Conservation (phyloP, 1,140 invertebrate genomes). For the Wasmannia auropunctata region DNA sequence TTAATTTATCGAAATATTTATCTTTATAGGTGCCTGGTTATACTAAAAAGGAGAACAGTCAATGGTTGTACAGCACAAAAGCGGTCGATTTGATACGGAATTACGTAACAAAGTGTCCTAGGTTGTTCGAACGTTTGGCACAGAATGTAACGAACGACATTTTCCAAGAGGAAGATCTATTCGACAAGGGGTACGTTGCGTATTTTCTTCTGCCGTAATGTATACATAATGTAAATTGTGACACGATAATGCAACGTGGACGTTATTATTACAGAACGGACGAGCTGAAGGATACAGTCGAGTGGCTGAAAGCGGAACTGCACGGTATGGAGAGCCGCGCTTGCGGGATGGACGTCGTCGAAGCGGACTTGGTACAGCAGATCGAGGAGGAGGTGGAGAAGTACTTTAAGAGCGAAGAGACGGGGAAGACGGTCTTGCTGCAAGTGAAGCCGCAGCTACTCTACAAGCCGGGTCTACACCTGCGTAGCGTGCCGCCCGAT, state of each 20-base stretch:
- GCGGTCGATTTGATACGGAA: slow-evolving; percentile 89
- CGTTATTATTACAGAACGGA: slow-evolving; percentile 58
- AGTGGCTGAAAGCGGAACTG: slow-evolving; percentile 91
- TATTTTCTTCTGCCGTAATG: neutral
- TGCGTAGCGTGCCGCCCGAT: slow-evolving; percentile 87
- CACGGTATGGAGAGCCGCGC: slow-evolving; percentile 86
- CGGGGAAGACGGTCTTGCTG: slow-evolving; percentile 87
- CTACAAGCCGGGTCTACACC: slow-evolving; percentile 79
- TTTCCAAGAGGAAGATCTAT: slow-evolving; percentile 89
- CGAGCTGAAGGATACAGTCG: slow-evolving; percentile 87
- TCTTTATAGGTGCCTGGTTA: slow-evolving; percentile 91
- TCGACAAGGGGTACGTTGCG: slow-evolving; percentile 85
- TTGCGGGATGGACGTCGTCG: slow-evolving; percentile 90
- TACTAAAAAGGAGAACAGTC: slow-evolving; percentile 89
- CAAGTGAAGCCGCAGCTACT: slow-evolving; percentile 93
- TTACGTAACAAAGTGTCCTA: slow-evolving; percentile 91
- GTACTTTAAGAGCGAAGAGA: slow-evolving; percentile 72
- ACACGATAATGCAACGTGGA: neutral
- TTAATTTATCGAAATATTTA: slow-evolving; percentile 40
- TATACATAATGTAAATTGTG: neutral
- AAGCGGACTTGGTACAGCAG: slow-evolving; percentile 88
- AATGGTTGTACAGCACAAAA: slow-evolving; percentile 94
- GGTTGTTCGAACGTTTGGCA: slow-evolving; percentile 89
- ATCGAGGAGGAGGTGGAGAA: slow-evolving; percentile 87
- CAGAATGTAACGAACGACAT: slow-evolving; percentile 85